phyloP scores from a whole-genome alignment of 2,797 vertebrate species.

The Rhabdomys pumilio region DNA sequence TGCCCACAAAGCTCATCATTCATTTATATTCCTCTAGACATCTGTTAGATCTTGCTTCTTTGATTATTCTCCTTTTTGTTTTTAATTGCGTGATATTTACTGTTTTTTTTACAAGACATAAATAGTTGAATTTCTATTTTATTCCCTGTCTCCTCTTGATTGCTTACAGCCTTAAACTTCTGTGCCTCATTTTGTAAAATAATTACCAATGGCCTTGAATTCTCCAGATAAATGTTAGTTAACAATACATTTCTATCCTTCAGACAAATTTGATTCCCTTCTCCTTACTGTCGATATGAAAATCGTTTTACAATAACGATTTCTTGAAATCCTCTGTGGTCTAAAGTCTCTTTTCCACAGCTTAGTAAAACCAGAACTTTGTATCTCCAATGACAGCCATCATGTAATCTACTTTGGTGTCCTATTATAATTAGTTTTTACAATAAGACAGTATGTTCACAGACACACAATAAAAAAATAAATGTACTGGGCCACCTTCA shows the following conservation, averaged over 20 bases:
- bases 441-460: slow-evolving; percentile 13
- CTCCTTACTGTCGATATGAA: slow-evolving; percentile 11
- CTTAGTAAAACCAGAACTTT: slow-evolving; percentile 63
- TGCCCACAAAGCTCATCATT: neutral
- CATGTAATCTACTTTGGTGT: slow-evolving; percentile 53
- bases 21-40: neutral
- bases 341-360: slow-evolving; percentile 50
- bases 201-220: slow-evolving; percentile 8
- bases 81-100: slow-evolving; percentile 8
- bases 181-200: slow-evolving; percentile 44
- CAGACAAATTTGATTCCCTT: slow-evolving; percentile 32
- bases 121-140: slow-evolving; percentile 37
- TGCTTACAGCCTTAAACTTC: slow-evolving; percentile 25
- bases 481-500: neutral
- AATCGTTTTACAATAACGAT: slow-evolving; percentile 16
- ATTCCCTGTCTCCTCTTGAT: slow-evolving; percentile 3
- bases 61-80: neutral
- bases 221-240: slow-evolving; percentile 7
- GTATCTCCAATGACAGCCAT: slow-evolving; percentile 21
- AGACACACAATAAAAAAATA: slow-evolving; percentile 15
- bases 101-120: slow-evolving; percentile 38
- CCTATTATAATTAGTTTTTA: slow-evolving; percentile 19
- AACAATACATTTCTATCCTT: slow-evolving; percentile 28
- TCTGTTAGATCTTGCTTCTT: neutral
- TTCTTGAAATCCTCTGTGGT: slow-evolving; percentile 36